Evolutionary conservation across 2,113 vertebrate species (phyloP), one percentile per base, ranked within the genome.

Genomic region (human): DNA sequence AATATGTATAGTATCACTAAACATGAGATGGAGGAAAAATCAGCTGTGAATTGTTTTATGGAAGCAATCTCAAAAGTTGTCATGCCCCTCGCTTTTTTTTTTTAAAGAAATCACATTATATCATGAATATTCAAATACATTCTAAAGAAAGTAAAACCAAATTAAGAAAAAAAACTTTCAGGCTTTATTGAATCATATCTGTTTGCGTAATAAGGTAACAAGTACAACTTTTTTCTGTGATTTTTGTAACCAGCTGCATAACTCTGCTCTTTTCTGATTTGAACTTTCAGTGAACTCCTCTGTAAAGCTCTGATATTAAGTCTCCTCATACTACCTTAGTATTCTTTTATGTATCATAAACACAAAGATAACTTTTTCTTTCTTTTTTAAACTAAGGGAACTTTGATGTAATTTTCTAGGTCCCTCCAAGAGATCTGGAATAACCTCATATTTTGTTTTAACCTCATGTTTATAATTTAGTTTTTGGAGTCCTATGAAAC

Each of bases 401-500:
- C 81, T 93, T 97, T 94, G 84, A 96, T 94, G 50, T 85, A 55
- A 90, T 87, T 96, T 96, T 92, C 92, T 94, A 95, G 50, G 90
- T 95, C 57, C 64, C 61, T 89, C 59, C 23, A 72, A 92, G 90
- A 97, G 66, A 93, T 85, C 43, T 96, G 90, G 59, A 97, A 55
- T 94, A 93, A 90, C 84, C 90, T 92, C 48, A 50, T 85, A 92
- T 96, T 96, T 96, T 90, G 57, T 94, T 96, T 96, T 97, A 96
- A 55, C 88, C 50, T 98, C 78, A 84, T 94, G 96, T 89, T 97
- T 95, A 93, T 96, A 92, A 96, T 97, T 93, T 93, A 84, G 14
- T 86, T 93, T 94, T 92, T 98, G 96, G 94, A 88, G 68, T 94
- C 92, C 76, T 95, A 5, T 96, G 81, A 96, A 95, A 96, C 3